Evolutionary conservation across 2,888 invertebrate species (phyloP).

Genomic region (Apodemia hepburni): DNA sequence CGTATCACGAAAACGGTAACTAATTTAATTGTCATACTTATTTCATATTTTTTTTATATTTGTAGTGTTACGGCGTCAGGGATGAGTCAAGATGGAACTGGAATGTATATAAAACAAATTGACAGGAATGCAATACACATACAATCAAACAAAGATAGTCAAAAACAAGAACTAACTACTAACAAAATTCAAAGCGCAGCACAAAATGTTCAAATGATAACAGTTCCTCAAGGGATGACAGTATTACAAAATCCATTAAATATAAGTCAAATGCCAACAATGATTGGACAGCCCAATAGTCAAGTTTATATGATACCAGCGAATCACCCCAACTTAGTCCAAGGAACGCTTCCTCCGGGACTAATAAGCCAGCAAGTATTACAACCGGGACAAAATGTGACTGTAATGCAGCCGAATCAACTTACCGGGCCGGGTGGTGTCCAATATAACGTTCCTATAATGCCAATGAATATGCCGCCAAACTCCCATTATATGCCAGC

Average conservation of each 20-base stretch:
- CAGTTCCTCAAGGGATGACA: constrained; percentile 70
- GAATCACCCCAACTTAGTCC: constrained; percentile 60
- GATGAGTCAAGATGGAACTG: constrained; percentile 56
- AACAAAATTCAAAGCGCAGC: constrained; percentile 58
- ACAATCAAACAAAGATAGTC: constrained; percentile 59
- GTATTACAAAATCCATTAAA: constrained; percentile 67
- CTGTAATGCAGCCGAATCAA: constrained; percentile 72
- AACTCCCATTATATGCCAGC: constrained; percentile 65
- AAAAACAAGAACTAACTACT: constrained; percentile 56
- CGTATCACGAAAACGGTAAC: too few relatives aligned
- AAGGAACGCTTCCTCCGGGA: constrained; percentile 53
- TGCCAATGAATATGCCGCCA: constrained; percentile 67
- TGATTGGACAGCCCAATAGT: constrained; percentile 64
- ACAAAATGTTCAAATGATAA: constrained; percentile 73
- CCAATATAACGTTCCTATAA: constrained; percentile 66
- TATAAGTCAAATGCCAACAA: constrained; percentile 60
- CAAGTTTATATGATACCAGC: constrained; percentile 74
- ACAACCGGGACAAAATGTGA: constrained; percentile 66
- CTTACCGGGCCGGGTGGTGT: constrained; percentile 63
- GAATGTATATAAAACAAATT: constrained; percentile 71
- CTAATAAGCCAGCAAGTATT: constrained; percentile 61
- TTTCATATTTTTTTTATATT: too few relatives aligned
- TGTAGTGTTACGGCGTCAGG: constrained; percentile 59
- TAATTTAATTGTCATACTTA: too few relatives aligned
- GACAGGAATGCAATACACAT: constrained; percentile 69